phyloP scores from a whole-genome alignment of 1,140 invertebrate genomes.

The Lepidostoma basale region DNA sequence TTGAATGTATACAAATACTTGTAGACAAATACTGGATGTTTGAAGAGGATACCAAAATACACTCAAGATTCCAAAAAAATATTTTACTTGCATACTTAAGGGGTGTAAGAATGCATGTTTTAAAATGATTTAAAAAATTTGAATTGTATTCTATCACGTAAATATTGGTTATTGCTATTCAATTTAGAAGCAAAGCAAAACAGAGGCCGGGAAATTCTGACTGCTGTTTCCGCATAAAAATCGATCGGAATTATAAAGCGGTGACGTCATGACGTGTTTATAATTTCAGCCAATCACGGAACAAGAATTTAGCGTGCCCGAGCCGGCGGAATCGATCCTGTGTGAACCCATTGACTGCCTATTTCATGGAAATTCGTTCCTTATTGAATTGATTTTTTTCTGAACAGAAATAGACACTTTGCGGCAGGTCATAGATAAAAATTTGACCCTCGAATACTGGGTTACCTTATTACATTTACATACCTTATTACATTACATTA shows the following conservation, averaged over 20 bases:
- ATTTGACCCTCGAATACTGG: no score
- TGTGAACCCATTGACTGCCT: constrained; percentile 1
- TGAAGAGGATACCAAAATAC: no score
- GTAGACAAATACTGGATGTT: no score
- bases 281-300: constrained; percentile 11
- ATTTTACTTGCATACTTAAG: no score
- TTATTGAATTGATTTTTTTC: neutral
- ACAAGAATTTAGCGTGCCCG: constrained; percentile 11
- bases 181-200: neutral
- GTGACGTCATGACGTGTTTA: constrained; percentile 21
- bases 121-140: no score
- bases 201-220: neutral
- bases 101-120: no score
- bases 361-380: neutral
- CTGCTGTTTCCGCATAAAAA: constrained; percentile 8
- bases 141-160: no score
- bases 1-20: no score
- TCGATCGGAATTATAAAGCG: neutral
- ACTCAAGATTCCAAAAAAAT: no score
- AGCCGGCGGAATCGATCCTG: neutral
- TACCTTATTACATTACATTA: no score
- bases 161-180: no score
- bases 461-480: no score
- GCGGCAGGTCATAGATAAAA: constrained; percentile 5
- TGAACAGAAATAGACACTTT: neutral